Base-by-base conservation (phyloP, 2,888 invertebrate genomes). In the Drosophila meridionalis region DNA sequence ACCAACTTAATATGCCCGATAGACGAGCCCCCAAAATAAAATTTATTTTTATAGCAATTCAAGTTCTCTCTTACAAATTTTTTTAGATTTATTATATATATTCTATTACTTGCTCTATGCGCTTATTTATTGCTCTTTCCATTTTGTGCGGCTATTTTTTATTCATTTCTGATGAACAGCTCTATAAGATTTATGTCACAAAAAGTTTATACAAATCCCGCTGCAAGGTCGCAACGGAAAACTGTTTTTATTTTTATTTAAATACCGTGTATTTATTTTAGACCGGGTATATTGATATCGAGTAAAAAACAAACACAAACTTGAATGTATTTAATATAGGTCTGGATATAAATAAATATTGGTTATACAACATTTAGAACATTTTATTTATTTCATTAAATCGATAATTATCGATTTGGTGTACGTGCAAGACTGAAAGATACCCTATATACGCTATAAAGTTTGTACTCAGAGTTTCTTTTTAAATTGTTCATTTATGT, bases 221-320 rank as follows among this genome's bases (percentile, higher is more conserved):
- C 11, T 34, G 69, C 89, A 84, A 84, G 83, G 83, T 84, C 85
- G 82, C 50, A 64, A 58, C 58, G 64, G 63, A 62, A 58, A 73
- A 81, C 12, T 43, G 38, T 64, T 50, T 52, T 60, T 64, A 60
- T 47, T n/a, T 72, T 26, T 40, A 20, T 4, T 14, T 45, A 4
- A 14, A 64, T 30, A 28, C 30, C 40, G 14, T 40, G 40, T 36
- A n/a, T 11, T 20, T 34, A 52, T 60, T 7, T 59, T 32, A 53
- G n/a, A 9, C 1, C 0, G 56, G 56, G 52, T 52, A 52, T 34
- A 52, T 34, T 20, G 9, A 3, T 7, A 28, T 30, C 1, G 40
- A 9, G 9, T 36, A 1, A 9, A 36, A 1, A 9, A 36, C 36
- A 9, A 36, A 1, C 36, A 36, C 36, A 9, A 9, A 36, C 12